Evolutionary conservation across 2,797 vertebrate species (phyloP).

Genomic region (Pitangus sulphuratus): DNA sequence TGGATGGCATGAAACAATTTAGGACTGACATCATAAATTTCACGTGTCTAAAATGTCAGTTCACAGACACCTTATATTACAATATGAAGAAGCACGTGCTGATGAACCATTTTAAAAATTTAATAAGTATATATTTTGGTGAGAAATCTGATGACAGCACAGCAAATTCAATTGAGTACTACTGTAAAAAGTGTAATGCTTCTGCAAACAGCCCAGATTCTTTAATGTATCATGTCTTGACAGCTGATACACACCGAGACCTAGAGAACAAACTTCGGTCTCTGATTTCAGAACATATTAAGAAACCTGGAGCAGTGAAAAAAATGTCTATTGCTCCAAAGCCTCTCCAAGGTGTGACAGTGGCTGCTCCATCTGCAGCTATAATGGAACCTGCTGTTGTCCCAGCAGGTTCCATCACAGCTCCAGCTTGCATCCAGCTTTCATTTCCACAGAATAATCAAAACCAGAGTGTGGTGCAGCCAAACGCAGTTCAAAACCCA

Average conservation of each 20-base stretch:
- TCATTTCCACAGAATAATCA: slow-evolving; percentile 68
- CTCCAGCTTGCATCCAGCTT: slow-evolving; percentile 63
- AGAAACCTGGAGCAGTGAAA: slow-evolving; percentile 68
- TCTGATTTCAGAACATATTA: slow-evolving; percentile 84
- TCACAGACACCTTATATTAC: slow-evolving; percentile 87
- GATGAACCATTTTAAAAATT: slow-evolving; percentile 85
- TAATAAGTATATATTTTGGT: slow-evolving; percentile 87
- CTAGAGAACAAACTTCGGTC: slow-evolving; percentile 87
- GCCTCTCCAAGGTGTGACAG: neutral
- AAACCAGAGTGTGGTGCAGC: slow-evolving; percentile 32
- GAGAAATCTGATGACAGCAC: slow-evolving; percentile 60
- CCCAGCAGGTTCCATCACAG: neutral
- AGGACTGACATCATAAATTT: slow-evolving; percentile 80
- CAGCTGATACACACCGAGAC: slow-evolving; percentile 87
- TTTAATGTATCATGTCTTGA: slow-evolving; percentile 91
- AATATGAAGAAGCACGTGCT: slow-evolving; percentile 95
- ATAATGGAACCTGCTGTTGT: neutral
- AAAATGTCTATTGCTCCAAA: slow-evolving; percentile 82
- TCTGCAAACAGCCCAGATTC: slow-evolving; percentile 87
- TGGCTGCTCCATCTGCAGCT: neutral
- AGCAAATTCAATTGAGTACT: slow-evolving; percentile 73
- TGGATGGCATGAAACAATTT: slow-evolving; percentile 74
- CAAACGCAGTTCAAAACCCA: slow-evolving; percentile 16
- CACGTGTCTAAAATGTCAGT: slow-evolving; percentile 88
- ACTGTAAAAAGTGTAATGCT: slow-evolving; percentile 90